Conservation (phyloP, 2,888 invertebrate genomes). For the Nemotelus nigrinus region DNA sequence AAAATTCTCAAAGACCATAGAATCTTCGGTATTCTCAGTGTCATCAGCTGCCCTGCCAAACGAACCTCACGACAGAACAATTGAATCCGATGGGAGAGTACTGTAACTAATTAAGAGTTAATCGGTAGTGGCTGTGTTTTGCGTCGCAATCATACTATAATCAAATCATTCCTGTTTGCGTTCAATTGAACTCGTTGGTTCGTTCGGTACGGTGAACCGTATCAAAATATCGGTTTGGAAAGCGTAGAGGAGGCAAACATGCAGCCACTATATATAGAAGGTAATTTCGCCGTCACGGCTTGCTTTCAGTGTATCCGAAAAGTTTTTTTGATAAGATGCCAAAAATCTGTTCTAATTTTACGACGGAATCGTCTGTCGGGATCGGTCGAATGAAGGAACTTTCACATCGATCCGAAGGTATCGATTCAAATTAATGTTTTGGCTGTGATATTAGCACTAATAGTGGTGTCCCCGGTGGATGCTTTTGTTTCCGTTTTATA, state of each 20-base stretch:
- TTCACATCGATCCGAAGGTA: conserved; percentile 12
- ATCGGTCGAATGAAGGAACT: conserved; percentile 1
- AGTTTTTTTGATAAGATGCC: conserved; percentile 41
- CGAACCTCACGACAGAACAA: neutral
- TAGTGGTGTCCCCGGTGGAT: conserved; percentile 16
- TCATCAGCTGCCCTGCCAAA: neutral
- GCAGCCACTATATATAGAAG: conserved; percentile 33
- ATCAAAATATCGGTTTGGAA: conserved; percentile 9
- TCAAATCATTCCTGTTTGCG: neutral
- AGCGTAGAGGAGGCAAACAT: conserved; percentile 1
- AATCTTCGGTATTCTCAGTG: neutral
- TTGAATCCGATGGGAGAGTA: too few relatives aligned
- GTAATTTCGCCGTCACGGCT: conserved; percentile 30
- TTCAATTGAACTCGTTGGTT: neutral
- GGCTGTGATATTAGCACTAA: conserved; percentile 19
- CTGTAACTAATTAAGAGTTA: too few relatives aligned
- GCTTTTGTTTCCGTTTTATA: conserved; percentile 23
- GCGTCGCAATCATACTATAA: conserved; percentile 6
- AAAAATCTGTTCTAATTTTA: conserved; percentile 42
- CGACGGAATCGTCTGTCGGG: conserved; percentile 23
- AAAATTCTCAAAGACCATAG: conserved; percentile 4
- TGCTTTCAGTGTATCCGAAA: neutral
- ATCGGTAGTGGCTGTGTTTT: neutral
- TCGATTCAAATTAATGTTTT: conserved; percentile 33
- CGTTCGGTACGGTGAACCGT: neutral